phyloP scores from a whole-genome alignment of 92 coral and sea anemone genomes.

The Umimayanthus chanpuru region DNA sequence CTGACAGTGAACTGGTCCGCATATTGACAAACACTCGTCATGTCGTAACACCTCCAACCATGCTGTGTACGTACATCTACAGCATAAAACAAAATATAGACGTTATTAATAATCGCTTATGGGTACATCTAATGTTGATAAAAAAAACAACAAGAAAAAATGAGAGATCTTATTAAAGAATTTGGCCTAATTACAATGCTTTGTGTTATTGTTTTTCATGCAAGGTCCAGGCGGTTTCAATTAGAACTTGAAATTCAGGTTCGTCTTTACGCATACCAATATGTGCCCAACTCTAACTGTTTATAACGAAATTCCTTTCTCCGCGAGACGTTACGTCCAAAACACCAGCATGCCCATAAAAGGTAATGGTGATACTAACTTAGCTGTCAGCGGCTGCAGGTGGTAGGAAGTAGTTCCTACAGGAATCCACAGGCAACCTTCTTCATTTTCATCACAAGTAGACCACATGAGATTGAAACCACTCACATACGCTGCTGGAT shows the following conservation, averaged over 20 bases:
- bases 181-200: too few relatives aligned
- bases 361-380: slow-evolving; percentile 18
- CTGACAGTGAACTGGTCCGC: slow-evolving; percentile 74
- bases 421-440: slow-evolving; percentile 35
- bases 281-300: background rate
- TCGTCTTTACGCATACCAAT: too few relatives aligned
- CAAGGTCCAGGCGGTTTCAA: too few relatives aligned
- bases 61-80: slow-evolving; percentile 59
- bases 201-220: too few relatives aligned
- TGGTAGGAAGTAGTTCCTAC: slow-evolving; percentile 32
- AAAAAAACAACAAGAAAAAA: too few relatives aligned
- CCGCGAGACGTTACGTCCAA: background rate
- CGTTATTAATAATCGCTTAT: too few relatives aligned
- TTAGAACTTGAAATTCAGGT: too few relatives aligned
- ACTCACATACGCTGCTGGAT: slow-evolving; percentile 29
- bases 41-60: slow-evolving; percentile 52
- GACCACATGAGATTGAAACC: slow-evolving; percentile 60
- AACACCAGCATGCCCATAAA: background rate
- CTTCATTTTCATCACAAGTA: slow-evolving; percentile 21
- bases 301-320: background rate
- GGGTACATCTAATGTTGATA: too few relatives aligned
- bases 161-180: too few relatives aligned
- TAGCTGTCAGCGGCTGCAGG: slow-evolving; percentile 47
- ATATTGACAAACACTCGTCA: slow-evolving; percentile 38
- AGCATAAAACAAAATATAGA: background rate